Conservation (phyloP, 1,140 invertebrate genomes). For the Parapsyche elsis region DNA sequence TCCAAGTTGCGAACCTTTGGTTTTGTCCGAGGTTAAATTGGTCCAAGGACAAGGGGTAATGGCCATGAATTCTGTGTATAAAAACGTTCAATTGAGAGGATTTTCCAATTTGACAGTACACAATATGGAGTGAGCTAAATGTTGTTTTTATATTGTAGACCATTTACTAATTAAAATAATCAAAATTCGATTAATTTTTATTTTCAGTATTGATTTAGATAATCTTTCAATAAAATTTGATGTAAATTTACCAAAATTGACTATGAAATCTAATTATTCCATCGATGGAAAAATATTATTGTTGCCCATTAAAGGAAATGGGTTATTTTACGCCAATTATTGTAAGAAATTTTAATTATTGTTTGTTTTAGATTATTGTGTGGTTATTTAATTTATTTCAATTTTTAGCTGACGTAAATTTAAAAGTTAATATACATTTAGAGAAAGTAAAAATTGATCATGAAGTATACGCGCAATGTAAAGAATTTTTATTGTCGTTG, state of each 20-base stretch:
- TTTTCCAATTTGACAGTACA: slow-evolving; percentile 30
- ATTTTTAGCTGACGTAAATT: slow-evolving; percentile 70
- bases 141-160: neutral
- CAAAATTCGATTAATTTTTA: slow-evolving; percentile 16
- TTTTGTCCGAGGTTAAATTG: slow-evolving; percentile 61
- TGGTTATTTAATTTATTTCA: neutral
- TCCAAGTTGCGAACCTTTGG: slow-evolving; percentile 65
- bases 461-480: slow-evolving; percentile 66
- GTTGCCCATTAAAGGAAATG: slow-evolving; percentile 72
- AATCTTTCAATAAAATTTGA: slow-evolving; percentile 67
- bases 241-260: slow-evolving; percentile 68
- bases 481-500: slow-evolving; percentile 69
- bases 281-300: slow-evolving; percentile 73
- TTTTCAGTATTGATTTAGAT: slow-evolving; percentile 65
- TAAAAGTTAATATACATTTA: slow-evolving; percentile 65
- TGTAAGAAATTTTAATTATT: slow-evolving; percentile 58
- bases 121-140: slow-evolving; percentile 22
- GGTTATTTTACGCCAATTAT: slow-evolving; percentile 67
- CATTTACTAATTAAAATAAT: neutral
- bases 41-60: neutral
- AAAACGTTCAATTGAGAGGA: slow-evolving; percentile 26
- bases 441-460: slow-evolving; percentile 58
- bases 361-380: neutral
- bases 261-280: slow-evolving; percentile 68
- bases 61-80: slow-evolving; percentile 9